A percentile compares a stretch with the other conserved stretches of the same genome.
phyloP scores from a whole-genome alignment of 2,113 vertebrate genomes.

The Chrysemys picta region DNA sequence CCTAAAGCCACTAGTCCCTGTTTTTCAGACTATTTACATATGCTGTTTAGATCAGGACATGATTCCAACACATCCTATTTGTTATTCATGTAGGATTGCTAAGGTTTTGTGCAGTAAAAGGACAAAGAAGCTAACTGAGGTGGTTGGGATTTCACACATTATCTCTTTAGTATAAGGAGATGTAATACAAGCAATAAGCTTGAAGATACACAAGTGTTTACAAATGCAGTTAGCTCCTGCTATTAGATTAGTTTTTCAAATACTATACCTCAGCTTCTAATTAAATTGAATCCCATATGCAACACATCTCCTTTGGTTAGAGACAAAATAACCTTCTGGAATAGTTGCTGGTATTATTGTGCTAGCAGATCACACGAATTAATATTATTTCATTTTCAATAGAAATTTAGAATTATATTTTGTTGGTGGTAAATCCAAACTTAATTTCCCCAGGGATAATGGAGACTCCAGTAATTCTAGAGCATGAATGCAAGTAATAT shows the following conservation, averaged over 20 bases:
- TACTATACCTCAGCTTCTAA: slow-evolving; percentile 47
- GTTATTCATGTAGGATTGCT: neutral
- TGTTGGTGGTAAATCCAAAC: slow-evolving; percentile 44
- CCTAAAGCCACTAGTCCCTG: neutral
- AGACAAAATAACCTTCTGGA: slow-evolving; percentile 63
- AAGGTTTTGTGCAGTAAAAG: neutral
- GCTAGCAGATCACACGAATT: slow-evolving; percentile 11
- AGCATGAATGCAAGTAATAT: slow-evolving; percentile 21
- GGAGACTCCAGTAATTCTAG: slow-evolving; percentile 2
- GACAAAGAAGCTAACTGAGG: slow-evolving; percentile 3
- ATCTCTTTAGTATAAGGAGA: slow-evolving; percentile 40
- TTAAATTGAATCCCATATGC: slow-evolving; percentile 62
- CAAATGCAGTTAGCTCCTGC: slow-evolving; percentile 52
- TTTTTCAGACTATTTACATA: slow-evolving; percentile 21
- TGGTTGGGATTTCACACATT: slow-evolving; percentile 14
- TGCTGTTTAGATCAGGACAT: neutral
- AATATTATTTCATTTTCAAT: slow-evolving; percentile 59
- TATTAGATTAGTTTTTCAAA: slow-evolving; percentile 48
- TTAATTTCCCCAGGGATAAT: slow-evolving; percentile 51
- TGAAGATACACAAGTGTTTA: slow-evolving; percentile 60
- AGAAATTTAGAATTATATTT: slow-evolving; percentile 52
- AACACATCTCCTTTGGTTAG: slow-evolving; percentile 55
- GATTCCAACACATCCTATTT: neutral
- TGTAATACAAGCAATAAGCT: slow-evolving; percentile 46
- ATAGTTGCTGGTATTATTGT: slow-evolving; percentile 45